These are phyloP conservation scores for Hecatera dysodea DNA, from an alignment of 2,888 invertebrate genomes.

Conservation along the genomic window DNA sequence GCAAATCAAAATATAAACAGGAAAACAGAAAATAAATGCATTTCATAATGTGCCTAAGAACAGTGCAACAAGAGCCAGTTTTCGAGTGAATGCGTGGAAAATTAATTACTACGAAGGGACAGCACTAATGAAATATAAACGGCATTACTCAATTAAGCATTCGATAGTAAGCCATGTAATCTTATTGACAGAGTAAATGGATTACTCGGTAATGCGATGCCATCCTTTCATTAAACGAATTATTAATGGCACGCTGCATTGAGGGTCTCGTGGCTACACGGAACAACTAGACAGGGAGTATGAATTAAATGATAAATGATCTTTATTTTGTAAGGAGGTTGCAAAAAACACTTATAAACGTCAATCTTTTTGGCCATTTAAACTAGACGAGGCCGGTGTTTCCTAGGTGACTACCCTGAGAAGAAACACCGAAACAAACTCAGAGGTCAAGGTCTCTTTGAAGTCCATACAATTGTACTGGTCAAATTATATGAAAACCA, in stretches of 20 bases:
- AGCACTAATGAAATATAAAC: conserved; percentile 20
- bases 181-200: conserved; percentile 37
- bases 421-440: no score
- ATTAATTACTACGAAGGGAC: neutral
- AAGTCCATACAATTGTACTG: no score
- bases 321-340: no score
- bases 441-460: no score
- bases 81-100: neutral
- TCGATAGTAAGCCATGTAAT: conserved; percentile 4
- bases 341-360: no score
- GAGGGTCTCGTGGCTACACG: neutral
- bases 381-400: no score
- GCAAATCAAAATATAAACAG: neutral
- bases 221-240: conserved; percentile 31
- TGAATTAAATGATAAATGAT: no score
- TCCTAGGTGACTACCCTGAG: no score
- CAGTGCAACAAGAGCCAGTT: neutral
- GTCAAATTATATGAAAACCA: no score
- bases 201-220: conserved; percentile 15
- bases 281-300: neutral
- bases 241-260: conserved; percentile 13
- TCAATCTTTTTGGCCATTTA: no score
- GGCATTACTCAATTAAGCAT: conserved; percentile 21
- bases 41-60: neutral
- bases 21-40: neutral